Evolutionary conservation across 2,113 vertebrate species (phyloP), one percentile per base, ranked within the genome.

Genomic region (Jacana jacana): DNA sequence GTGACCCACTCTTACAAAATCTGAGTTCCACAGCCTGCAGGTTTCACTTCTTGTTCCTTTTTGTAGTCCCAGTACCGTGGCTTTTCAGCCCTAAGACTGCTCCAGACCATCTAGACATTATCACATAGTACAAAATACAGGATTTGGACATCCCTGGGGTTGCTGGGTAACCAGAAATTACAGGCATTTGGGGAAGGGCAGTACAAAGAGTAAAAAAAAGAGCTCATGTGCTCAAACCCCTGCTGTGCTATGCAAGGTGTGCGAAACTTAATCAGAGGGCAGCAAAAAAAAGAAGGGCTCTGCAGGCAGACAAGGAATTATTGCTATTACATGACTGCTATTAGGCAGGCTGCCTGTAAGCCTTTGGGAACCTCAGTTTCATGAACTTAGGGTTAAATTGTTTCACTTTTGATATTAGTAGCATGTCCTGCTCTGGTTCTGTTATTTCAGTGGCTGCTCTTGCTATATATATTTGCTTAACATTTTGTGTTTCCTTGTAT

Each of bases 101-200:
- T 71, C 39, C 81, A 60, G 61, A 30, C 22, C 19, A 65, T 39
- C 55, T 11, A 89, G 40, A 68, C 8, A 2, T 70, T 51, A 81
- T 6, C 35, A 14, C 20, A 37, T 39, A 52, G 30, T 48, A 49
- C 27, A 51, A 70, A 80, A 37, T 33, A 33, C 30, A 61, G 46
- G 73, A 80, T 49, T 80, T 79, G 51, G 39, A 72, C 0, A 0
- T 13, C 79, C 33, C 61, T 49, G 28, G 58, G 37, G 86, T 88
- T 94, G 63, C 88, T 88, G 88, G 46, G 76, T 81, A 90, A 88
- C 75, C 58, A 93, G 68, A 95, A 96, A 94, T 92, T 88, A 71
- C 88, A 90, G 35, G 84, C 57, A 91, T 94, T 91, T 89, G 40
- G 30, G 33, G 46, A 86, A 80, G 55, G 33, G 57, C 93, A 33